phyloP scores from a whole-genome alignment of 2,888 invertebrate genomes.

The Nysson spinosus region DNA sequence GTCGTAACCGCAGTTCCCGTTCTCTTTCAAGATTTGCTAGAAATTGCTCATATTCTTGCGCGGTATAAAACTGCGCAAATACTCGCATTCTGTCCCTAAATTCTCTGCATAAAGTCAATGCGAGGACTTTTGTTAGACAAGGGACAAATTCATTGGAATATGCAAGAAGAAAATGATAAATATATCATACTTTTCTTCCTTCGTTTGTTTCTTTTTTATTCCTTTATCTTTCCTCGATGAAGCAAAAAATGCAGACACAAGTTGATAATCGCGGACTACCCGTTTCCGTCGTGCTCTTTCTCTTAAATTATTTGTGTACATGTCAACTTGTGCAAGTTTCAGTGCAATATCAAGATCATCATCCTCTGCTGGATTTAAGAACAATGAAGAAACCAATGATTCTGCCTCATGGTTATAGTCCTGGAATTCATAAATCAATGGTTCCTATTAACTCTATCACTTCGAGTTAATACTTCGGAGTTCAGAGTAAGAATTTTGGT shows the following conservation, averaged over 20 bases:
- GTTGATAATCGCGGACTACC: slow-evolving; percentile 92
- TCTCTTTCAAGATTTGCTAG: slow-evolving; percentile 89
- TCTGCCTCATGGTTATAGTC: slow-evolving; percentile 97
- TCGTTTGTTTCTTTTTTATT: slow-evolving; percentile 82
- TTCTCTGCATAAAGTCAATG: slow-evolving; percentile 80
- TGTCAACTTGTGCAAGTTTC: slow-evolving; percentile 94
- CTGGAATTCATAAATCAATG: no score
- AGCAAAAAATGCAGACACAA: slow-evolving; percentile 91
- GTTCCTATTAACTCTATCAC: no score
- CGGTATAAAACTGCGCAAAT: slow-evolving; percentile 92
- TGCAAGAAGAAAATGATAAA: background rate
- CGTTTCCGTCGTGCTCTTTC: slow-evolving; percentile 94
- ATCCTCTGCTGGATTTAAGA: slow-evolving; percentile 89
- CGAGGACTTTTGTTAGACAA: slow-evolving; percentile 8
- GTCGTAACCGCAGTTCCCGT: slow-evolving; percentile 88
- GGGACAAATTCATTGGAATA: slow-evolving; percentile 4
- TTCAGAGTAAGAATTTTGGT: no score
- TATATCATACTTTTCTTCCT: slow-evolving; percentile 86
- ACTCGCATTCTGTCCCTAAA: slow-evolving; percentile 91
- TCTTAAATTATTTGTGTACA: slow-evolving; percentile 89
- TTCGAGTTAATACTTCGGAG: no score
- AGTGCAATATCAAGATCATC: slow-evolving; percentile 93
- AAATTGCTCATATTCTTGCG: slow-evolving; percentile 89
- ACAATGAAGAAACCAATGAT: slow-evolving; percentile 90
- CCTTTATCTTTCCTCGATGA: slow-evolving; percentile 80